Conservation (phyloP, 2,888 invertebrate genomes). For the Quadroppia sp. region DNA sequence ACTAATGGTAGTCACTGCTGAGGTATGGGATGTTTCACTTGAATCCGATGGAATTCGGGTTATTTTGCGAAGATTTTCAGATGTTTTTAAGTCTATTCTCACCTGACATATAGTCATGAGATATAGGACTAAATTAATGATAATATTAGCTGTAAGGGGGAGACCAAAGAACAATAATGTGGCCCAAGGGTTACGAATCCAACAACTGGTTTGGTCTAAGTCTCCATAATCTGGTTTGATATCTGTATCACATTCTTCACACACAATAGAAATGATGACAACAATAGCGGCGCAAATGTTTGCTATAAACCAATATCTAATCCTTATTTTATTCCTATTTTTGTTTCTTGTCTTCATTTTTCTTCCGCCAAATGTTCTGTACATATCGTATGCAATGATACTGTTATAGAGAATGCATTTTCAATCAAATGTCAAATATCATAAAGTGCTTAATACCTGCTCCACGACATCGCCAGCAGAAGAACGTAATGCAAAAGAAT, state of each 20-base stretch:
- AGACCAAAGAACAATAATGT: constrained; percentile 48
- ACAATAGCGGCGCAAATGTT: constrained; percentile 52
- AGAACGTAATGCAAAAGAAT: constrained; percentile 52
- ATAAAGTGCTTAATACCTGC: constrained; percentile 25
- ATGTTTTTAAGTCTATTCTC: constrained; percentile 42
- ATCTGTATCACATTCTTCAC: constrained; percentile 49
- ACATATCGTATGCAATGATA: constrained; percentile 54
- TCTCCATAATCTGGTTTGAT: constrained; percentile 47
- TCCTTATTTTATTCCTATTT: constrained; percentile 44
- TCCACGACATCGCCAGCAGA: constrained; percentile 46
- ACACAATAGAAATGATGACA: constrained; percentile 50
- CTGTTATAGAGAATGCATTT: constrained; percentile 54
- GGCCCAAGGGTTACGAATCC: constrained; percentile 48
- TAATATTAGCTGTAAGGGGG: constrained; percentile 48
- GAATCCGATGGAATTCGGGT: constrained; percentile 32
- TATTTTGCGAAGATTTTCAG: constrained; percentile 9
- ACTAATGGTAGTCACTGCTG: not conserved
- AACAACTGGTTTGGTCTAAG: constrained; percentile 46
- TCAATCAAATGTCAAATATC: not conserved
- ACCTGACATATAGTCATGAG: constrained; percentile 48
- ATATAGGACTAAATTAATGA: constrained; percentile 48
- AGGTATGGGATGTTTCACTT: not conserved
- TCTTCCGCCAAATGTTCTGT: constrained; percentile 52
- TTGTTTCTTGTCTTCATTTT: constrained; percentile 45
- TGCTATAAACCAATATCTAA: constrained; percentile 50